Evolutionary conservation across 2,888 invertebrate genomes (phyloP), one percentile per base, ranked within the genome.

Genomic region (Habrosyne pyritoides): DNA sequence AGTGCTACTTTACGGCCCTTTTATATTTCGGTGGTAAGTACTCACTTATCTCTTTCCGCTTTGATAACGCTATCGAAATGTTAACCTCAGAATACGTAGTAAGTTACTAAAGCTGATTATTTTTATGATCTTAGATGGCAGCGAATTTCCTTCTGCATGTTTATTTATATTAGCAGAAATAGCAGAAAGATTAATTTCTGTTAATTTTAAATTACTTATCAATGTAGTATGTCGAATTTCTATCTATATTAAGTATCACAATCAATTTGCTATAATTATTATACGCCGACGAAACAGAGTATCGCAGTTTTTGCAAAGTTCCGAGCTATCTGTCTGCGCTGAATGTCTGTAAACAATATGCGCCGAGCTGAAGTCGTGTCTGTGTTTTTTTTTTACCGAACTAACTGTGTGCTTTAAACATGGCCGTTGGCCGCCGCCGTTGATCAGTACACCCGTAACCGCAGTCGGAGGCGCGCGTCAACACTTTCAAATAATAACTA

Each of bases 321-420:
- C 21, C 47, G 48, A 51, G 10, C 22, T 14, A 21, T 7, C 14
- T 55, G 30, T 53, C 57, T 52, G 64, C 63, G 55, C 60, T 69
- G 54, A 60, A 56, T 60, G 67, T 66, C 62, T 69, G 77, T 77
- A 79, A 77, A 81, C 70, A 81, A 21, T 28, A 28, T 21, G 3
- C 66, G 73, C n/a, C n/a, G n/a, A 74, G 75, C 83, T 85, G 81
- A 87, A 86, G 87, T 75, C 66, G 75, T 79, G 82, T 69, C 71
- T 53, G 61, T 60, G 58, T 62, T 53, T 73, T 77, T 79, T 84
- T 87, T 87, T 86, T 81, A 83, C 82, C 81, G 75, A 71, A 66
- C 77, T 78, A 73, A 83, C 79, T 71, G 75, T 80, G 83, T 84
- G 89, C 86, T 85, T 87, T 87, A 85, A 89, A 89, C 87, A 89